Conservation (phyloP, 1,140 invertebrate genomes). For the Macrotrachela quadricornifera region DNA sequence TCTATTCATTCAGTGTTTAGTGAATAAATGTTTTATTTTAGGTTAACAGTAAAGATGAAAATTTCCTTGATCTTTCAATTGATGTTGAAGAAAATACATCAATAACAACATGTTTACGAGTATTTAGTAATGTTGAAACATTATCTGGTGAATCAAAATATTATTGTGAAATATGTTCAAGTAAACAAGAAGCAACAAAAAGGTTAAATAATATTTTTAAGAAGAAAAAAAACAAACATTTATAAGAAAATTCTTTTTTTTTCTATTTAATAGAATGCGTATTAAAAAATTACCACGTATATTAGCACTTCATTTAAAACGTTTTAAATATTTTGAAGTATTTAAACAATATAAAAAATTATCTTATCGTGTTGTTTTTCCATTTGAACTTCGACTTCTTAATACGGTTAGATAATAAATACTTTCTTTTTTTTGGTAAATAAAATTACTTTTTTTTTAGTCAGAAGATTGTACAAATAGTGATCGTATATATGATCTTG, state of each 20-base stretch:
- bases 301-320: constrained; percentile 82
- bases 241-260: not conserved
- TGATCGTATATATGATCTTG: constrained; percentile 86
- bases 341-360: constrained; percentile 95
- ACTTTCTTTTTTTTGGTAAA: not conserved
- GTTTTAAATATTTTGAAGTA: constrained; percentile 98
- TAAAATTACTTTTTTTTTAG: too few species aligned
- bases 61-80: constrained; percentile 94
- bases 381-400: constrained; percentile 82
- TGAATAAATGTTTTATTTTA: too few species aligned
- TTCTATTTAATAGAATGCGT: constrained; percentile 48
- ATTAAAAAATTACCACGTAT: constrained; percentile 95
- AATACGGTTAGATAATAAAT: constrained; percentile 55
- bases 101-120: constrained; percentile 87
- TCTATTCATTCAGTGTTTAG: too few species aligned
- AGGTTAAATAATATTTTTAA: constrained; percentile 14
- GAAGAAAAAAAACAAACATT: too few species aligned
- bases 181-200: constrained; percentile 90
- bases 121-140: constrained; percentile 93
- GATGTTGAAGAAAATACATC: constrained; percentile 98
- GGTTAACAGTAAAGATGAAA: constrained; percentile 95
- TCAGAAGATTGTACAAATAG: constrained; percentile 86
- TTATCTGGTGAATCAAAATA: constrained; percentile 99
- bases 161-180: constrained; percentile 95
- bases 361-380: constrained; percentile 93